These are phyloP conservation scores for Timema cristinae DNA, from an alignment of 2,888 invertebrate species.

Conservation along the genomic window DNA sequence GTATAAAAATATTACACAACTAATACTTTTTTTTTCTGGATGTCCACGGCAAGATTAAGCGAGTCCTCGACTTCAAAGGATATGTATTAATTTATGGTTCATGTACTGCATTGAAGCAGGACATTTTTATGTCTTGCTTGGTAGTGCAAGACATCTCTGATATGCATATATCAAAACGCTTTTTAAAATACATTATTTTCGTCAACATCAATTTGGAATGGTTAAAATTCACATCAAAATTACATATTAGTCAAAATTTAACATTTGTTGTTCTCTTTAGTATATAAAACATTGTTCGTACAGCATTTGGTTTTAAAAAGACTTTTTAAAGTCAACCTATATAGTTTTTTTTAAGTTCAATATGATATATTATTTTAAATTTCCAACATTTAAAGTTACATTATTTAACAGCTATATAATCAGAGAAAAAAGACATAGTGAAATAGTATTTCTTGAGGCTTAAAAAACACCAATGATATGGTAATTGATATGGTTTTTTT, in stretches of 20 bases:
- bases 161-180: constrained; percentile 21
- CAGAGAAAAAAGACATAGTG: too few species aligned
- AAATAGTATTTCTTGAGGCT: neutral
- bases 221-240: constrained; percentile 15
- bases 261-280: too few species aligned
- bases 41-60: constrained; percentile 33
- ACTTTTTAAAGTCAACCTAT: neutral
- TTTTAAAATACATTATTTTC: constrained; percentile 18
- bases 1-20: constrained; percentile 33
- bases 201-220: too few species aligned
- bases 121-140: constrained; percentile 21
- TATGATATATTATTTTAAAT: too few species aligned
- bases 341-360: too few species aligned
- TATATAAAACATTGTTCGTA: constrained; percentile 23
- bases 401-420: too few species aligned
- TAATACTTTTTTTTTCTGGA: constrained; percentile 24
- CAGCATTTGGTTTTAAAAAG: constrained; percentile 19
- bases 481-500: constrained; percentile 15
- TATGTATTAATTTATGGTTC: constrained; percentile 33
- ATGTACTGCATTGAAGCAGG: constrained; percentile 22
- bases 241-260: too few species aligned
- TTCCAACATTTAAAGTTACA: too few species aligned
- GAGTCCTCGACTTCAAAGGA: constrained; percentile 28
- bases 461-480: constrained; percentile 12
- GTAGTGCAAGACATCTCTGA: constrained; percentile 20